Conservation (phyloP, 2,888 invertebrate species). For the Macrosoma leucophasiata region DNA sequence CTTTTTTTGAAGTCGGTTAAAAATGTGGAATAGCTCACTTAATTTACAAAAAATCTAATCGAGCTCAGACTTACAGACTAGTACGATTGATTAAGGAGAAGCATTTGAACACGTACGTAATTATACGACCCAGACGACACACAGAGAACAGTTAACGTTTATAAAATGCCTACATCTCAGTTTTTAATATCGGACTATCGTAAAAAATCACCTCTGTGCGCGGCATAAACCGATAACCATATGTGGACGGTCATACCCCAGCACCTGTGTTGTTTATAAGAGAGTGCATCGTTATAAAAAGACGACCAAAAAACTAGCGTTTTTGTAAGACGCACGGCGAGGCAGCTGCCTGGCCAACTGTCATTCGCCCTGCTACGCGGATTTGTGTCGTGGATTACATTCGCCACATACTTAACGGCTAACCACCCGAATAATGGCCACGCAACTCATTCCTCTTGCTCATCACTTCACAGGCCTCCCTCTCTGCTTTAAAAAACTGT, state of each 20-base stretch:
- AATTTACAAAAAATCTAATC: too few species aligned
- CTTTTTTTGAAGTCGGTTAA: too few species aligned
- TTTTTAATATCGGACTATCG: slow-evolving; percentile 43
- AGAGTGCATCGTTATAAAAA: slow-evolving; percentile 70
- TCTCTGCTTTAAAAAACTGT: neutral
- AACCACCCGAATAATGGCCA: slow-evolving; percentile 43
- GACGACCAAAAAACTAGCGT: slow-evolving; percentile 66
- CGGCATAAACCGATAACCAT: slow-evolving; percentile 63
- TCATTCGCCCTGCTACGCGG: slow-evolving; percentile 58
- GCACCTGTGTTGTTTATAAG: slow-evolving; percentile 76
- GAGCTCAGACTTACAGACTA: too few species aligned
- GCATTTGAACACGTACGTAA: too few species aligned
- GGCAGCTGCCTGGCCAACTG: slow-evolving; percentile 71
- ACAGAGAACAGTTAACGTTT: slow-evolving; percentile 14
- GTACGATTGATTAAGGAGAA: too few species aligned
- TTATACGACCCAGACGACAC: too few species aligned
- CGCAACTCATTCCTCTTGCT: too few species aligned
- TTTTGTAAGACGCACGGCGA: slow-evolving; percentile 68
- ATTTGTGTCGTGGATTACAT: slow-evolving; percentile 56
- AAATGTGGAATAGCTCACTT: too few species aligned
- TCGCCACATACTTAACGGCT: slow-evolving; percentile 48
- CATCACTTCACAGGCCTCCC: too few species aligned
- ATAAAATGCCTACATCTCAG: slow-evolving; percentile 23
- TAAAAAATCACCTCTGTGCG: slow-evolving; percentile 53
- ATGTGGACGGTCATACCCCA: slow-evolving; percentile 67